phyloP scores from a whole-genome alignment of 2,113 vertebrate genomes.

The Callaeas wilsoni region DNA sequence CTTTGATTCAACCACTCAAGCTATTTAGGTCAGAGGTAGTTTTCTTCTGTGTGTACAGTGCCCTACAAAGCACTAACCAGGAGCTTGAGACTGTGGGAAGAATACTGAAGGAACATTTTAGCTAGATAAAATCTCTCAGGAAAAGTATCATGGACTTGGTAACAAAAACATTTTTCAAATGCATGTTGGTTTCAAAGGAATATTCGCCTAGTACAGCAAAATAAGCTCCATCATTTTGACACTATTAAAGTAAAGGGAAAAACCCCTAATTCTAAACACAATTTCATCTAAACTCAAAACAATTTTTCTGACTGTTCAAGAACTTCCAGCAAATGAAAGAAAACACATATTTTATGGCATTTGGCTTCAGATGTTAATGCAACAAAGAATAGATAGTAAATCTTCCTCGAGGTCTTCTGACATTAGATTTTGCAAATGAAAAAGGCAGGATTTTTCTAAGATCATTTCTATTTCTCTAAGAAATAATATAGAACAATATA shows the following conservation, averaged over 20 bases:
- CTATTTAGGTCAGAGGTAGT: neutral
- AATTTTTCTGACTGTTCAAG: neutral
- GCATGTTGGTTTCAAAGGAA: neutral
- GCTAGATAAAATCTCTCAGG: neutral
- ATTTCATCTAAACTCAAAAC: neutral
- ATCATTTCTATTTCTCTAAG: neutral
- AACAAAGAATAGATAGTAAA: neutral
- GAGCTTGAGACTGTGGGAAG: neutral
- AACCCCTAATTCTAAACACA: neutral
- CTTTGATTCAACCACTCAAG: neutral
- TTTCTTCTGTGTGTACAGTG: neutral
- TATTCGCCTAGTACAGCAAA: neutral
- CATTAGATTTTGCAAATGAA: neutral
- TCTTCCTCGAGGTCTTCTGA: neutral
- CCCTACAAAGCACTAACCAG: neutral
- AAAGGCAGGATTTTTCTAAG: neutral
- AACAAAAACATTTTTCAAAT: neutral
- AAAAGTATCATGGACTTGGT: neutral
- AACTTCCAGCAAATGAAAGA: neutral
- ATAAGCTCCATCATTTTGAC: neutral
- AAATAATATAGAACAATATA: neutral
- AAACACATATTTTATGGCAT: neutral
- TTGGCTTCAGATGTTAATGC: neutral
- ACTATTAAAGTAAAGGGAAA: neutral
- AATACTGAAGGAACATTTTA: neutral